phyloP scores from a whole-genome alignment of 2,797 vertebrate genomes.

The Neosalanx taihuensis region DNA sequence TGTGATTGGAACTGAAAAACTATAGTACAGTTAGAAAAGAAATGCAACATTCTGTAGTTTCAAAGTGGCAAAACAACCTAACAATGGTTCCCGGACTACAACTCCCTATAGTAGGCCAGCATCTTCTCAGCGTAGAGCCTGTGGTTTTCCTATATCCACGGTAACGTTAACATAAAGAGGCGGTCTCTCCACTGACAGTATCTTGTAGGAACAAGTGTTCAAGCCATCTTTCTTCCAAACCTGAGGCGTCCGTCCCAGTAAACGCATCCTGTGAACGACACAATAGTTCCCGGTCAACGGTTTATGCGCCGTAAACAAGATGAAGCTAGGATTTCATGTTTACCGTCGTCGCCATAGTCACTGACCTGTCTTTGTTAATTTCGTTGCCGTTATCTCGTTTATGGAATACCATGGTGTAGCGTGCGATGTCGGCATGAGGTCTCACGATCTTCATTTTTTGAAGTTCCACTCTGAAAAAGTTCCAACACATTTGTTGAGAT shows the following conservation, averaged over 20 bases:
- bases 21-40: too few species aligned
- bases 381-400: conserved; percentile 89
- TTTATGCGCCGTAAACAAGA: neutral
- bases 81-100: too few species aligned
- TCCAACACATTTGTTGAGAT: neutral
- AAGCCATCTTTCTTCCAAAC: conserved; percentile 90
- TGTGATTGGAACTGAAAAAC: neutral
- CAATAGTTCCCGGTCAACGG: neutral
- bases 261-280: conserved; percentile 77
- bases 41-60: too few species aligned
- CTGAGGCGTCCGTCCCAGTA: conserved; percentile 76
- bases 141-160: conserved; percentile 80
- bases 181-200: conserved; percentile 75
- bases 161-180: conserved; percentile 89
- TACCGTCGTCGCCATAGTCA: conserved; percentile 1
- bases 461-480: conserved; percentile 79
- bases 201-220: conserved; percentile 84
- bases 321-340: neutral
- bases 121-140: conserved; percentile 29
- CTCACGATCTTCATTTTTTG: conserved; percentile 87
- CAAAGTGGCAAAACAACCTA: too few species aligned
- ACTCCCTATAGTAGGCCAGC: too few species aligned
- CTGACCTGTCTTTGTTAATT: conserved; percentile 85
- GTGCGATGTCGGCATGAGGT: conserved; percentile 78
- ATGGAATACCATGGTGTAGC: conserved; percentile 97